Evolutionary conservation across 2,113 vertebrate species (phyloP).

Genomic region (Coregonus clupeaformis): DNA sequence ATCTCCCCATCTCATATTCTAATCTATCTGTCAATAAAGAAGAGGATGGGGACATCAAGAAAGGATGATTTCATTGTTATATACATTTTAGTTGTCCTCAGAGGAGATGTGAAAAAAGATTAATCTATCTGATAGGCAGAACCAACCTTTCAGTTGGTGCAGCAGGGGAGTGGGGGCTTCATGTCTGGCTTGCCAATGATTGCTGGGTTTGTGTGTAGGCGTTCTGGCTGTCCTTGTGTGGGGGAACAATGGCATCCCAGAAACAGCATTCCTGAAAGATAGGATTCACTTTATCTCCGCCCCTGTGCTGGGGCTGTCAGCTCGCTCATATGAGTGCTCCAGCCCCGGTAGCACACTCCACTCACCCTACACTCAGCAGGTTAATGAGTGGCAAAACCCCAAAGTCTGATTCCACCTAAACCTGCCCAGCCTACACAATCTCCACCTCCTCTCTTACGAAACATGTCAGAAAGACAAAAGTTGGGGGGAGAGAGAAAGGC

Average conservation of each 20-base stretch:
- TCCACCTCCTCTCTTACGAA: conserved; percentile 22
- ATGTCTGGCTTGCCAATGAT: neutral
- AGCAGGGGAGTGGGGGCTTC: neutral
- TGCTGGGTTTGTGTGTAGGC: conserved; percentile 15
- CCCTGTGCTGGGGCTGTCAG: conserved; percentile 57
- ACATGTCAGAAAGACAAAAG: conserved; percentile 42
- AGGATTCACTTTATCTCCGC: conserved; percentile 74
- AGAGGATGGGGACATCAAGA: neutral
- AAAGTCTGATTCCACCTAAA: conserved; percentile 15
- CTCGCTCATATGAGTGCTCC: conserved; percentile 31
- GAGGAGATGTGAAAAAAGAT: neutral
- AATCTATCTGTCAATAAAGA: neutral
- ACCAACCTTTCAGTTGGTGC: neutral
- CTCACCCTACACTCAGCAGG: conserved; percentile 47
- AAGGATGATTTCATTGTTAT: neutral
- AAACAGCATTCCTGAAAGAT: conserved; percentile 72
- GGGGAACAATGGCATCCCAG: conserved; percentile 65
- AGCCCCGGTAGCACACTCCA: conserved; percentile 13
- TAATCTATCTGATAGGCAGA: neutral
- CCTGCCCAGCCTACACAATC: conserved; percentile 31
- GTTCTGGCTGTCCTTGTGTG: conserved; percentile 68
- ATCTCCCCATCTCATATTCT: too few species aligned
- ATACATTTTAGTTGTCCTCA: neutral
- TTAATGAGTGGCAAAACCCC: conserved; percentile 62
- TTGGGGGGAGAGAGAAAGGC: conserved; percentile 57